These are phyloP conservation scores for Tringa solitaria DNA, from an alignment of 2,113 vertebrate genomes.

Conservation along the genomic window DNA sequence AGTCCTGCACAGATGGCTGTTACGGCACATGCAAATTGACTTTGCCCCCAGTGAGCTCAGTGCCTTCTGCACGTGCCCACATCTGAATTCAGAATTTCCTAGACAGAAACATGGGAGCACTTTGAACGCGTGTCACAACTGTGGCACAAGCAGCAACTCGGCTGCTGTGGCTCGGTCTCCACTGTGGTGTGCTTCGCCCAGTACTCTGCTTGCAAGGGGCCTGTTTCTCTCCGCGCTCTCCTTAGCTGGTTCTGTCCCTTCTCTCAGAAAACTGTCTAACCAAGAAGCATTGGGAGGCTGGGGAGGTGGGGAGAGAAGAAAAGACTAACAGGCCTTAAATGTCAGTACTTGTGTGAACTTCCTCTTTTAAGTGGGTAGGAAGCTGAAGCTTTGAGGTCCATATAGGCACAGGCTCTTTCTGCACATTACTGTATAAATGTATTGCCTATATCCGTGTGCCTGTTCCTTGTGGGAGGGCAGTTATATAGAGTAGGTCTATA, in stretches of 20 bases:
- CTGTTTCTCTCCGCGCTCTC: neutral
- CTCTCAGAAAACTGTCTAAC: neutral
- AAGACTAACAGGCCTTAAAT: neutral
- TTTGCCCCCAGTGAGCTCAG: neutral
- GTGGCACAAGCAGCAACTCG: neutral
- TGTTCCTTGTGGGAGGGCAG: neutral
- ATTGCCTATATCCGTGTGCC: neutral
- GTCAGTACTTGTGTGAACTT: neutral
- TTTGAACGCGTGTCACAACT: neutral
- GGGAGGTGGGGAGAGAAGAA: neutral
- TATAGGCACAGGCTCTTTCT: neutral
- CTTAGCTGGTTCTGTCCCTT: neutral
- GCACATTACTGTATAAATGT: fast-evolving
- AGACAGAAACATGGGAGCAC: neutral
- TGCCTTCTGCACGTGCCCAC: neutral
- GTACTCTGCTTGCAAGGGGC: neutral
- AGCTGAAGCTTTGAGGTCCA: neutral
- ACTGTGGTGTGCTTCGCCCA: neutral
- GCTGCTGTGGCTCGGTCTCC: neutral
- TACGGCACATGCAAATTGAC: fast-evolving
- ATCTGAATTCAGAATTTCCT: neutral
- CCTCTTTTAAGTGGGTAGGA: neutral
- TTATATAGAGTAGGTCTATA: fast-evolving
- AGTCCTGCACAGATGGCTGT: neutral
- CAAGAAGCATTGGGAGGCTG: neutral